Percentiles rank a stretch among this genome's conserved stretches.
Evolutionary conservation across 2,797 vertebrate genomes (phyloP).

Genomic region (Myripristis murdjan): DNA sequence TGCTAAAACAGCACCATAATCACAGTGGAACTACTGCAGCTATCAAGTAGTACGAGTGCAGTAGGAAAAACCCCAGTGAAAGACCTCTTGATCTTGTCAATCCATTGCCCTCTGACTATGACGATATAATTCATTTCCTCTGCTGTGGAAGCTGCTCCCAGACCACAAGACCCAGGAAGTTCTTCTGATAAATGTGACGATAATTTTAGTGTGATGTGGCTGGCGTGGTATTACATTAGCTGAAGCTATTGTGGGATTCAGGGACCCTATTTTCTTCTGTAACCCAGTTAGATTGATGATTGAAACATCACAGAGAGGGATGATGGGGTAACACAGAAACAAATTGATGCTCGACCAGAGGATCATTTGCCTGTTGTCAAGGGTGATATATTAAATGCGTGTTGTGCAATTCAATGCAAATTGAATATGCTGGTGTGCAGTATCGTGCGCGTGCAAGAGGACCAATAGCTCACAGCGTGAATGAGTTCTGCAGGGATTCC

Average conservation of each 20-base stretch:
- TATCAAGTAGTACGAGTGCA: too few species aligned
- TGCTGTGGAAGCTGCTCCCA: background rate
- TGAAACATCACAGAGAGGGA: constrained; percentile 13
- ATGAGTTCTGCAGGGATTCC: background rate
- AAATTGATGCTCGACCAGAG: constrained; percentile 8
- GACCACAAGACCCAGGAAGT: background rate
- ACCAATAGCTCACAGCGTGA: constrained; percentile 8
- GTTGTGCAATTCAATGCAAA: constrained; percentile 22
- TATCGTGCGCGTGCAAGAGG: background rate
- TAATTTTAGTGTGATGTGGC: background rate
- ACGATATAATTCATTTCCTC: background rate
- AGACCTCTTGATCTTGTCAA: too few species aligned
- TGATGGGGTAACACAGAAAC: constrained; percentile 6
- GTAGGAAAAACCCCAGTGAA: too few species aligned
- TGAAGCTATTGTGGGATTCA: background rate
- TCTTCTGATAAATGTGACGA: background rate
- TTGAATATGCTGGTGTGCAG: constrained; percentile 24
- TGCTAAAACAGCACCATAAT: too few species aligned
- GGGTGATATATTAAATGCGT: constrained; percentile 23
- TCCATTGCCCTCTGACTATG: too few species aligned
- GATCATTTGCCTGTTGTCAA: constrained; percentile 13
- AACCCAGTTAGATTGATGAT: constrained; percentile 22
- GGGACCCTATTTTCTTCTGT: background rate
- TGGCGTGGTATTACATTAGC: constrained; percentile 1
- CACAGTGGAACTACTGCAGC: too few species aligned